Evolutionary conservation across 2,888 invertebrate genomes (phyloP).

Genomic region (Torymus aiolomorphi): DNA sequence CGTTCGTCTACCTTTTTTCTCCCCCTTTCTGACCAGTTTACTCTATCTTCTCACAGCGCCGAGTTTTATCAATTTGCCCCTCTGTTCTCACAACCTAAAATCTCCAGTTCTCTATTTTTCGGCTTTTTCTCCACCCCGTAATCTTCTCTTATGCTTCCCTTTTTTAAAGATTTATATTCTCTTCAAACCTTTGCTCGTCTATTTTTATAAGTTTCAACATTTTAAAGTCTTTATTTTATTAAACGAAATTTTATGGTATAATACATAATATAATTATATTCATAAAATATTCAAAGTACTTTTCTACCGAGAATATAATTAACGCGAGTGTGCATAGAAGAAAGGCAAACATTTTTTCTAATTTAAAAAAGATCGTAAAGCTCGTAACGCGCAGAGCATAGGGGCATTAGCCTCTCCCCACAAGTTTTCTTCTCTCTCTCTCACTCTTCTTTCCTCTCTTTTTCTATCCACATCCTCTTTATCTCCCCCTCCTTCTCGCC

Average conservation of each 20-base stretch:
- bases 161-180: no score
- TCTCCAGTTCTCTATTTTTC: not conserved
- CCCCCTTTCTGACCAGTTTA: not conserved
- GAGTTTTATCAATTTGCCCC: constrained; percentile 23
- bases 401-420: constrained; percentile 47
- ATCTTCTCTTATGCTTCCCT: constrained; percentile 17
- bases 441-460: constrained; percentile 36
- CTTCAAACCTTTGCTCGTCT: no score
- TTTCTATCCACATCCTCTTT: constrained; percentile 53
- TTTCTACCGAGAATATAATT: no score
- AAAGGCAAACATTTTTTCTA: no score
- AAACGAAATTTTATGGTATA: no score
- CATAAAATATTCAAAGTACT: no score
- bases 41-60: not conserved
- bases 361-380: no score
- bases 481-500: constrained; percentile 38
- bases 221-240: no score
- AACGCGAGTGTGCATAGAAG: no score
- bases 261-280: no score
- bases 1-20: constrained; percentile 16
- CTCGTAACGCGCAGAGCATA: not conserved
- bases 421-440: constrained; percentile 25
- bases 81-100: not conserved
- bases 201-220: no score
- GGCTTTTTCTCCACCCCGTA: not conserved